Base-by-base conservation (phyloP, 2,113 vertebrate species). In the Bettongia penicillata region DNA sequence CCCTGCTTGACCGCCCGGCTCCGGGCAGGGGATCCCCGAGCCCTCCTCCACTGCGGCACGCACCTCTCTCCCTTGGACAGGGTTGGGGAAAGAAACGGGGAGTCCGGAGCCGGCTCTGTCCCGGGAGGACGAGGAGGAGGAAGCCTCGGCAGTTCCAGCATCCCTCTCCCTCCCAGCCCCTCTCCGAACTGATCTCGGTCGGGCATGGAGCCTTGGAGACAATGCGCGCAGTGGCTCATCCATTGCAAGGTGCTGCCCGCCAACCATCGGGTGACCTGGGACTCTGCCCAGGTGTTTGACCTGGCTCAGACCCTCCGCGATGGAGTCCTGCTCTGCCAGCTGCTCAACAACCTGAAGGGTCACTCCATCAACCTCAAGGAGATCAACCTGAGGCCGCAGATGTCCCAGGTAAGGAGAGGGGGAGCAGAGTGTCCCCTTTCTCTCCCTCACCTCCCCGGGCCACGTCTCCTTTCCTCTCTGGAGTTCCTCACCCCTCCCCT, bases 321-420 rank as follows among this genome's bases (percentile, higher is more conserved):
- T 97, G 99, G 99, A 22, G 99, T 99, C 93, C 98, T 99, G 23
- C 99, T 99, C 48, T 99, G 99, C 97, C 99, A 99, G 98, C 99
- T 99, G 77, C 99, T 99, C 97, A 99, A 99, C 99, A 99, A 99
- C 98, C 98, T 99, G 96, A 98, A 98, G 96, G 97, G 99, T 90
- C 99, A 99, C 97, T 98, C 99, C 98, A 99, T 99, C 98, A 99
- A 99, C 98, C 99, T 99, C 51, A 99, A 99, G 98, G 99, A 99
- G 97, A 99, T 99, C 98, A 99, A 99, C 98, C 99, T 99, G 96
- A 98, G 99, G 90, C 99, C 99, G 22, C 99, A 99, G 97, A 99
- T 99, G 99, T 99, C 99, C 98, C 99, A 99, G 99, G 99, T 99
- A 98, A 94, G 92, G 91, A 51, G 95, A 92, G n/a, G 91, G 61